Base-by-base conservation (phyloP, 2,888 invertebrate species). In the Sussaba pulchella region DNA sequence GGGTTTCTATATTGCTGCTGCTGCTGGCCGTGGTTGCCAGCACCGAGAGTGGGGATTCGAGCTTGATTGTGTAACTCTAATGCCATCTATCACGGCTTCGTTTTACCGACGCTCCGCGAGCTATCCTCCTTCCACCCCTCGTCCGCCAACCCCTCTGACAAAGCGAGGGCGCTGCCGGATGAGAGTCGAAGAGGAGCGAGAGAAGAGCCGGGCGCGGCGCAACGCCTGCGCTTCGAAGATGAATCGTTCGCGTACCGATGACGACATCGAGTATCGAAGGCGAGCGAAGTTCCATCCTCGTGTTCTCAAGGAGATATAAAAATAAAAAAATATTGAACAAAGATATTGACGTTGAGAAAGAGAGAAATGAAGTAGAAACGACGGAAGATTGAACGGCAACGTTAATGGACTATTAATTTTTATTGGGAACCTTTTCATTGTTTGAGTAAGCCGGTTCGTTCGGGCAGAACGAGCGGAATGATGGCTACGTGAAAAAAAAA, bases 71-170 rank as follows among this genome's bases (percentile, higher is more conserved):
- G 86, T 83, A 87, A 87, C 87, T 87, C 85, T 86, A 87, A 85
- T 87, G 86, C 87, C 85, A 89, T 89, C 88, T 88, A 89, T 89
- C 89, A 89, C 87, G 87, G 84, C 86, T 87, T 88, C 87, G 87
- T 88, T 87, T 85, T 86, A 85, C 85, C 82, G 85, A 17, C 52
- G 67, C 59, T 63, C 45, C 39, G 45, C 61, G 4, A 67, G 57
- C 59, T 71, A 69, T 45, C 47, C 31, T 67, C 64, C 57, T 50
- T 41, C 64, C 31, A 43, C 52, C 41, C 78, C 59, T 61, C 70
- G 61, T 61, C 61, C 36, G 50, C 50, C 57, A 39, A 57, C 82
- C 75, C 70, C 70, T n/a, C 64, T 24, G 74, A 82, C 69, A 78
- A 71, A 52, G 66, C 36, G 67, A 9, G 47, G 57, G 73, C 71